phyloP scores from a whole-genome alignment of 2,888 invertebrate genomes.

The Stratiomys singularior region DNA sequence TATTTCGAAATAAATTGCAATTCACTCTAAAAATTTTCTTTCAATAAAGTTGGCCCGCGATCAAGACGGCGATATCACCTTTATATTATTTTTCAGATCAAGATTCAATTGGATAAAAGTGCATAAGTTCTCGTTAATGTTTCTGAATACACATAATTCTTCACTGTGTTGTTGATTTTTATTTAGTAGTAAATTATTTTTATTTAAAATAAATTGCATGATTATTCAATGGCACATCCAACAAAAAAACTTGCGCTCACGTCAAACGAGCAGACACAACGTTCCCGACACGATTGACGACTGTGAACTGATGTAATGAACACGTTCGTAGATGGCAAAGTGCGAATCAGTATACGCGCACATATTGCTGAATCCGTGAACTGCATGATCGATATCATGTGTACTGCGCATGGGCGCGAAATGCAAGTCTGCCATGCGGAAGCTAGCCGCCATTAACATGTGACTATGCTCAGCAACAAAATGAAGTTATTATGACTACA shows the following conservation, averaged over 20 bases:
- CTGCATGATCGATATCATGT: neutral
- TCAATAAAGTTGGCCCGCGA: slow-evolving; percentile 55
- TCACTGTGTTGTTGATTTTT: slow-evolving; percentile 23
- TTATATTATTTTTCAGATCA: slow-evolving; percentile 53
- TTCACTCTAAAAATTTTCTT: slow-evolving; percentile 7
- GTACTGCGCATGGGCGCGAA: neutral
- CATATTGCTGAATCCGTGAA: neutral
- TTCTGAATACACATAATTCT: slow-evolving; percentile 46
- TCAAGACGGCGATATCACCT: slow-evolving; percentile 64
- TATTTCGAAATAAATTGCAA: slow-evolving; percentile 30
- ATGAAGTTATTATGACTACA: no score
- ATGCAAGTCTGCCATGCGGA: no score
- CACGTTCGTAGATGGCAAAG: no score
- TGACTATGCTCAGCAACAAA: no score
- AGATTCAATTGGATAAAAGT: slow-evolving; percentile 41
- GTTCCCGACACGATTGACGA: slow-evolving; percentile 45
- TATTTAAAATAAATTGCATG: slow-evolving; percentile 65
- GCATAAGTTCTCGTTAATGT: slow-evolving; percentile 47
- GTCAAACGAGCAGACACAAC: slow-evolving; percentile 43
- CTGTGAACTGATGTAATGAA: slow-evolving; percentile 30
- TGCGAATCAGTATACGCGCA: neutral
- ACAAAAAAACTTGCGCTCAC: slow-evolving; percentile 51
- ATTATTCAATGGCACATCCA: slow-evolving; percentile 60
- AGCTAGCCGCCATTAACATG: neutral
- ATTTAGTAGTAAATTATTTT: slow-evolving; percentile 52